These are phyloP conservation scores for Mesocricetus auratus DNA, from an alignment of 2,113 vertebrate species.

Conservation along the genomic window DNA sequence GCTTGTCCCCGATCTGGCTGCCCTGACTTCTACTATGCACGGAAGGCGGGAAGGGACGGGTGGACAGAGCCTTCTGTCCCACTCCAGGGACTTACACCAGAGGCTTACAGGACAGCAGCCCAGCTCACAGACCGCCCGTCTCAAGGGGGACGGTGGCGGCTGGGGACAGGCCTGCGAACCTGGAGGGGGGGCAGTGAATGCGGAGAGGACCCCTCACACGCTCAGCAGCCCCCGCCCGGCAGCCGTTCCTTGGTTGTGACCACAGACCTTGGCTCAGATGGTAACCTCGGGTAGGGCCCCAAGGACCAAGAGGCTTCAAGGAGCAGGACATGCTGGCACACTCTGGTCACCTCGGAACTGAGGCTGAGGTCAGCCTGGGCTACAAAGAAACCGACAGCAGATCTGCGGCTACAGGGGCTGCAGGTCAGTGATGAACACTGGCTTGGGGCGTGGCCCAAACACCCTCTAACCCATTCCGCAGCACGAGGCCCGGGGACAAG, in stretches of 20 bases:
- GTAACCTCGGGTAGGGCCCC: neutral
- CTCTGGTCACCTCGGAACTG: neutral
- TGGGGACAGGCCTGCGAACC: no score
- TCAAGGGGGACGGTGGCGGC: neutral
- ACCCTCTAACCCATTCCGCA: no score
- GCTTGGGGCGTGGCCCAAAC: neutral
- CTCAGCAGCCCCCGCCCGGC: no score
- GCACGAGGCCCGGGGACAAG: fast-evolving
- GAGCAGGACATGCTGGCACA: neutral
- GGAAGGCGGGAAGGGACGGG: neutral
- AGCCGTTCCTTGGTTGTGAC: neutral
- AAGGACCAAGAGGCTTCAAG: no score
- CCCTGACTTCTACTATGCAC: neutral
- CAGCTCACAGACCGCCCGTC: fast-evolving
- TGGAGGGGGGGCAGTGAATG: no score
- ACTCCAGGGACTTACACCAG: neutral
- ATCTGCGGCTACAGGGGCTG: neutral
- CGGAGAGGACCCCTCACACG: neutral
- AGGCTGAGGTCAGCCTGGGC: neutral
- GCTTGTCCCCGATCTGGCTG: neutral
- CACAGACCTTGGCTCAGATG: no score
- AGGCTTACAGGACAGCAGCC: neutral
- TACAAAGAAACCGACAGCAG: neutral
- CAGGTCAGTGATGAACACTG: neutral
- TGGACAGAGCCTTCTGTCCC: neutral